Evolutionary conservation across 2,797 vertebrate species (phyloP).

Genomic region (Tachyglossus aculeatus): DNA sequence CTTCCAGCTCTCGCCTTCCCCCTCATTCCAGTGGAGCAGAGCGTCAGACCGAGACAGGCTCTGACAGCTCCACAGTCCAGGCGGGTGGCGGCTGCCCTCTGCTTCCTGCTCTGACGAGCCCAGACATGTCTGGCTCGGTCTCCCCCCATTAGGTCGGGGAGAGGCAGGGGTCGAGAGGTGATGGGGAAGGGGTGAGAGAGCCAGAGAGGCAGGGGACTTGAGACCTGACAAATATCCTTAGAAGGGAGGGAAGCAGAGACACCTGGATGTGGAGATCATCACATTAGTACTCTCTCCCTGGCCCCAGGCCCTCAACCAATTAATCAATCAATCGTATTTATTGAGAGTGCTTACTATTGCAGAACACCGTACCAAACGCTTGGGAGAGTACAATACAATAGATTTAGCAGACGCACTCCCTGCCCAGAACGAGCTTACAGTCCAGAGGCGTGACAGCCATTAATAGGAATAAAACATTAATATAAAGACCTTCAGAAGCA

Average conservation of each 20-base stretch:
- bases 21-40: constrained; percentile 36
- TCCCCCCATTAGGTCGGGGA: not conserved
- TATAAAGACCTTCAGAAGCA: too few species aligned
- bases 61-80: constrained; percentile 50
- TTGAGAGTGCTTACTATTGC: too few species aligned
- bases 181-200: not conserved
- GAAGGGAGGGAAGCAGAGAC: not conserved
- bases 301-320: too few species aligned
- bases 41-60: constrained; percentile 54
- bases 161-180: not conserved
- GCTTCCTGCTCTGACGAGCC: constrained; percentile 23
- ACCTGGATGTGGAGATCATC: not conserved
- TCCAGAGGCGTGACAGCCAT: too few species aligned
- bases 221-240: not conserved
- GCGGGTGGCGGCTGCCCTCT: not conserved
- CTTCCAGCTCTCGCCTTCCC: constrained; percentile 14
- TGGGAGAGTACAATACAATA: too few species aligned
- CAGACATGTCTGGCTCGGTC: constrained; percentile 19
- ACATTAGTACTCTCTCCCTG: too few species aligned
- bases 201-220: not conserved
- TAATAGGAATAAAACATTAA: too few species aligned
- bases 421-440: too few species aligned
- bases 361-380: too few species aligned
- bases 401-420: too few species aligned
- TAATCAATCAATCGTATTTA: too few species aligned